phyloP scores from a whole-genome alignment of 2,797 vertebrate species.

The Heterohyrax brucei region DNA sequence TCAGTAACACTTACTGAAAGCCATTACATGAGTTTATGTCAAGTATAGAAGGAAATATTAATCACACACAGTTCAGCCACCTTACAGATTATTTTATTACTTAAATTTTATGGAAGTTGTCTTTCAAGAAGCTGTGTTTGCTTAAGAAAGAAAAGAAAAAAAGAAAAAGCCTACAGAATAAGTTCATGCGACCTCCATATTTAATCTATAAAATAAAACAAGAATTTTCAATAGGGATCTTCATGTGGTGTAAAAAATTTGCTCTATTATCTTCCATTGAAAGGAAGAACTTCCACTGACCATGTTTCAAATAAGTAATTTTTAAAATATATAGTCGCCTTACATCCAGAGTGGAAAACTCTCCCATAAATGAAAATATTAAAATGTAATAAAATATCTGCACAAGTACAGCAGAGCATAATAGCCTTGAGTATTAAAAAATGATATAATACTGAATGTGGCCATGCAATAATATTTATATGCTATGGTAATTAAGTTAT shows the following conservation, averaged over 20 bases:
- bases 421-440: neutral
- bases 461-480: neutral
- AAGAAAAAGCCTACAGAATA: neutral
- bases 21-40: neutral
- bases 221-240: neutral
- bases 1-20: neutral
- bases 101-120: slow-evolving; percentile 36
- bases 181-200: neutral
- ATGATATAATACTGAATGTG: neutral
- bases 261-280: neutral
- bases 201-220: neutral
- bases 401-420: neutral
- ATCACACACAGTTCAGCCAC: neutral
- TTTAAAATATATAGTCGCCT: neutral
- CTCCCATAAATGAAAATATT: neutral
- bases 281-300: neutral
- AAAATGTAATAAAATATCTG: neutral
- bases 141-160: slow-evolving; percentile 1
- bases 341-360: neutral
- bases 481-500: neutral
- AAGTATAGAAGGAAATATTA: slow-evolving; percentile 2
- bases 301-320: neutral
- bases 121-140: neutral
- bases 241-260: slow-evolving; percentile 3
- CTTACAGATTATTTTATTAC: slow-evolving; percentile 8